Conservation (phyloP, 2,797 vertebrate species). For the Momotus momota region DNA sequence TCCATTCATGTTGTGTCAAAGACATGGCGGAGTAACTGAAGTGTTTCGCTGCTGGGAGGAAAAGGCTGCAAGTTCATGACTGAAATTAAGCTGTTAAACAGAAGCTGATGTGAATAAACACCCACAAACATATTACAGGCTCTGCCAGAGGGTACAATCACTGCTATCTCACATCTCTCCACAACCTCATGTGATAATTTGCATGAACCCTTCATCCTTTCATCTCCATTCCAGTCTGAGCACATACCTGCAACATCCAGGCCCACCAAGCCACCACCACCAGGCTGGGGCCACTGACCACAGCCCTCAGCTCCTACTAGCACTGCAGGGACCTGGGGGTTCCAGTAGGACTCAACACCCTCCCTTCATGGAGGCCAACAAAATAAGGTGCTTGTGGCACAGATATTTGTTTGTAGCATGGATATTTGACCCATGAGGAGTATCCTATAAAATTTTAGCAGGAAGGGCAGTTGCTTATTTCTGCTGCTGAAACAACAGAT, state of each 20-base stretch:
- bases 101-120: background rate
- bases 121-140: background rate
- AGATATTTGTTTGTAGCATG: background rate
- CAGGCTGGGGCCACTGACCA: background rate
- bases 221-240: background rate
- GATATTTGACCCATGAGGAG: background rate
- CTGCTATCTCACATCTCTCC: background rate
- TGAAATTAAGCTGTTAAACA: background rate
- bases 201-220: background rate
- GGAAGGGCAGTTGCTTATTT: rapidly evolving
- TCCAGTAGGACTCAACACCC: background rate
- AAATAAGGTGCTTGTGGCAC: background rate
- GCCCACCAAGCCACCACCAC: background rate
- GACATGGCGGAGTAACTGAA: background rate
- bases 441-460: background rate
- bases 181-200: background rate
- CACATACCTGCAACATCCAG: background rate
- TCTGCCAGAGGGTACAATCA: background rate
- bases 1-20: rapidly evolving
- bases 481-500: background rate
- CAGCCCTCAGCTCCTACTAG: background rate
- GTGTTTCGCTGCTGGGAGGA: background rate
- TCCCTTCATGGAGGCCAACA: background rate
- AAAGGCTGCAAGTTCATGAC: background rate
- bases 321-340: background rate